phyloP scores from a whole-genome alignment of 1,140 invertebrate species.

The Odontomachus brunneus region DNA sequence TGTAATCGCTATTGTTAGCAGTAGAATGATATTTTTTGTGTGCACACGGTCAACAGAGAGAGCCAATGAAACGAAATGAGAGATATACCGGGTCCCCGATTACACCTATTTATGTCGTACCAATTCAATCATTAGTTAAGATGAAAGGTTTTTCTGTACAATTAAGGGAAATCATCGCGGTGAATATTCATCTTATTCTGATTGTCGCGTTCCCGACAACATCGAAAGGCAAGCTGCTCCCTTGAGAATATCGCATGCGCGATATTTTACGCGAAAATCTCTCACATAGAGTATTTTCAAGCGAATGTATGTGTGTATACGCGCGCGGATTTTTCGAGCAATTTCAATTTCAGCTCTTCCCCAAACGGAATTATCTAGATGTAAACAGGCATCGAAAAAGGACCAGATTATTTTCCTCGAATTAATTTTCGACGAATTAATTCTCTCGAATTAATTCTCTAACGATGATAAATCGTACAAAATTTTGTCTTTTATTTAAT shows the following conservation, averaged over 20 bases:
- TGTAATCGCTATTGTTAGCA: too few species aligned
- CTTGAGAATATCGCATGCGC: too few species aligned
- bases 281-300: neutral
- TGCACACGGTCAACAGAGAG: too few species aligned
- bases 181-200: neutral
- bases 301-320: slow-evolving; percentile 6
- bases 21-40: too few species aligned
- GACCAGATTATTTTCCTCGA: too few species aligned
- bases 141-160: too few species aligned
- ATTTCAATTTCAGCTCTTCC: neutral
- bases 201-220: too few species aligned
- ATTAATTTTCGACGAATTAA: too few species aligned
- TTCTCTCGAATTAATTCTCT: neutral
- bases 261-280: too few species aligned
- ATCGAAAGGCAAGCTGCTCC: too few species aligned
- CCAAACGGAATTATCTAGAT: neutral
- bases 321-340: neutral
- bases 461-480: neutral
- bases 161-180: neutral
- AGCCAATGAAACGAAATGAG: too few species aligned
- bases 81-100: neutral
- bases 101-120: neutral
- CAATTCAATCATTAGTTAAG: too few species aligned
- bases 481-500: slow-evolving; percentile 6
- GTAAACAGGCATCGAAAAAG: neutral